These are phyloP conservation scores for Melitaea cinxia DNA, from an alignment of 1,140 invertebrate species.

Conservation along the genomic window DNA sequence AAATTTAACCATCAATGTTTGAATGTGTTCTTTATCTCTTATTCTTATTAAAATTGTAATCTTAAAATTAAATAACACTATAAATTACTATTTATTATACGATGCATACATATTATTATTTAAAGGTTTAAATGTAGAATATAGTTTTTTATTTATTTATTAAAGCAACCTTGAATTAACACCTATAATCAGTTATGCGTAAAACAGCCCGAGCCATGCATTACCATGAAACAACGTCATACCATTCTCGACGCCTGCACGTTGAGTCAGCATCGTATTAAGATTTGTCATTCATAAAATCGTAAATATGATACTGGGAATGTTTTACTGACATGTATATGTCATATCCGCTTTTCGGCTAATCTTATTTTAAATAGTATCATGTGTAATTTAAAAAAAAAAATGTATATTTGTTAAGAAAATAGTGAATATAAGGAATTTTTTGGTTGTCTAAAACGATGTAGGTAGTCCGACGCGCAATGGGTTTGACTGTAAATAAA, in stretches of 20 bases:
- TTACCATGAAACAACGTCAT: conserved; percentile 59
- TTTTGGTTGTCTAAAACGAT: neutral
- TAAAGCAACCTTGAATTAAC: conserved; percentile 44
- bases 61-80: no score
- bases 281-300: conserved; percentile 74
- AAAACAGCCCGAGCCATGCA: conserved; percentile 44
- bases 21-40: no score
- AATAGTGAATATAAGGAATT: neutral
- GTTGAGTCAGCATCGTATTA: conserved; percentile 67
- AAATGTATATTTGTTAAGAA: neutral
- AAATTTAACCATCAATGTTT: no score
- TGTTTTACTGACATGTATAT: conserved; percentile 34
- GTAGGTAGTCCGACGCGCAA: neutral
- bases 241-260: conserved; percentile 54
- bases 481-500: neutral
- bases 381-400: neutral
- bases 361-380: conserved; percentile 9
- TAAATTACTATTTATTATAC: no score
- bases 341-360: conserved; percentile 24
- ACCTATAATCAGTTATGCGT: conserved; percentile 52
- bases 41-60: no score
- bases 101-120: neutral
- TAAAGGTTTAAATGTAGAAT: neutral
- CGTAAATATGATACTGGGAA: conserved; percentile 44
- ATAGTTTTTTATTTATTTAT: neutral